A percentile compares a stretch with the other conserved stretches of the same genome.
Conservation (phyloP, 2,113 vertebrate genomes). For the Neolamprologus kungweensis region DNA sequence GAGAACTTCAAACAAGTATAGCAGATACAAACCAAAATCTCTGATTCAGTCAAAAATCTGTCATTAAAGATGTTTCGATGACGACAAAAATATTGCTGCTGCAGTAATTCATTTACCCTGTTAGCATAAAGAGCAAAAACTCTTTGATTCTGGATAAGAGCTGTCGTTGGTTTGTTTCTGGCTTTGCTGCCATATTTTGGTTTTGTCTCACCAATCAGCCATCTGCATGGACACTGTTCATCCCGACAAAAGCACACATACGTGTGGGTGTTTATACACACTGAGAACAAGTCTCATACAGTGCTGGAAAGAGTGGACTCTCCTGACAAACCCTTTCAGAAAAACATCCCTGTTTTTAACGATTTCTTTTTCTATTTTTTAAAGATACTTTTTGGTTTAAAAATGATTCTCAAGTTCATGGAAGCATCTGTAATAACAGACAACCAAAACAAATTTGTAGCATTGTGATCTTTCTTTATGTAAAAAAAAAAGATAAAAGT, state of each 20-base stretch:
- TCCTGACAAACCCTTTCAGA: neutral
- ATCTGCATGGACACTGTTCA: slow-evolving; percentile 56
- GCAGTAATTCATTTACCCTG: neutral
- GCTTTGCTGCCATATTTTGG: neutral
- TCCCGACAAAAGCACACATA: neutral
- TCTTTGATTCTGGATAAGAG: neutral
- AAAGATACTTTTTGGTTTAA: neutral
- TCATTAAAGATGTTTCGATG: neutral
- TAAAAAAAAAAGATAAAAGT: neutral
- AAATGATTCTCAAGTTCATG: neutral
- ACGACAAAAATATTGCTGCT: neutral
- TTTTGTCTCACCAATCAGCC: slow-evolving; percentile 24
- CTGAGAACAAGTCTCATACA: slow-evolving; percentile 7
- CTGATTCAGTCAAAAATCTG: neutral
- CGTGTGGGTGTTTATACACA: neutral
- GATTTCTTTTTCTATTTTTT: neutral
- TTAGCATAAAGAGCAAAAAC: neutral
- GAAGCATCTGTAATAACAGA: neutral
- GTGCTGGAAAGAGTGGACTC: neutral
- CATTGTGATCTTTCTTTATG: neutral
- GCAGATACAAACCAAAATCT: neutral
- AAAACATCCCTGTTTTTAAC: neutral
- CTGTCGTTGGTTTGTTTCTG: slow-evolving; percentile 10
- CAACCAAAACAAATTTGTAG: neutral
- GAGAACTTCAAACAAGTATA: neutral